Evolutionary conservation across 2,888 invertebrate genomes (phyloP).

Genomic region (Chrysodeixis includens): DNA sequence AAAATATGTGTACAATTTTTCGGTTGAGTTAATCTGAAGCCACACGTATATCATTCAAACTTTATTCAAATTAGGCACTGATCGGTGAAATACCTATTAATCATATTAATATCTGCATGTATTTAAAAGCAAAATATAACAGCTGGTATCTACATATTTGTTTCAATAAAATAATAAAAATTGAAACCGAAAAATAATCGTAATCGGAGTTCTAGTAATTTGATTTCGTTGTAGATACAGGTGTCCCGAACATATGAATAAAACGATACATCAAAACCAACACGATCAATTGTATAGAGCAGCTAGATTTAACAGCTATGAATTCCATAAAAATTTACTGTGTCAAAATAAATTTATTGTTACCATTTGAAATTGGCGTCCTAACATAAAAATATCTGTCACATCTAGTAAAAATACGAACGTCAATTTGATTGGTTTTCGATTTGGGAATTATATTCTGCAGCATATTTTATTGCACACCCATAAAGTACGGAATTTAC

Average conservation of each 20-base stretch:
- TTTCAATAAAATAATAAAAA: too few relatives aligned
- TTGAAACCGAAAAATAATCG: too few relatives aligned
- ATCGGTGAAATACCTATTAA: too few relatives aligned
- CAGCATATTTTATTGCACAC: neutral
- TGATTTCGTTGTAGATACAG: too few relatives aligned
- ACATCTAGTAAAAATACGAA: slow-evolving; percentile 15
- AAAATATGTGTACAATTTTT: neutral
- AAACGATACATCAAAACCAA: neutral
- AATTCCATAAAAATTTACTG: slow-evolving; percentile 5
- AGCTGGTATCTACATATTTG: too few relatives aligned
- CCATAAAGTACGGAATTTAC: neutral
- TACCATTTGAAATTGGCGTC: slow-evolving; percentile 19
- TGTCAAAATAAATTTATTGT: slow-evolving; percentile 25
- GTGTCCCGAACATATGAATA: neutral
- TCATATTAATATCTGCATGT: too few relatives aligned
- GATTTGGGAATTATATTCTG: neutral
- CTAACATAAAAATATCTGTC: slow-evolving; percentile 19
- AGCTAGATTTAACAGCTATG: neutral
- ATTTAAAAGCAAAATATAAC: too few relatives aligned
- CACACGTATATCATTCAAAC: too few relatives aligned
- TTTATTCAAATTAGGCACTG: too few relatives aligned
- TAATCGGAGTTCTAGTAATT: too few relatives aligned
- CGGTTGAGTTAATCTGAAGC: too few relatives aligned
- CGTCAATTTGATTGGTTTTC: neutral
- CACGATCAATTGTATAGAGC: neutral